Evolutionary conservation across 2,113 vertebrate genomes (phyloP), one percentile per base, ranked within the genome.

Genomic region (Planiliza haematocheilus): DNA sequence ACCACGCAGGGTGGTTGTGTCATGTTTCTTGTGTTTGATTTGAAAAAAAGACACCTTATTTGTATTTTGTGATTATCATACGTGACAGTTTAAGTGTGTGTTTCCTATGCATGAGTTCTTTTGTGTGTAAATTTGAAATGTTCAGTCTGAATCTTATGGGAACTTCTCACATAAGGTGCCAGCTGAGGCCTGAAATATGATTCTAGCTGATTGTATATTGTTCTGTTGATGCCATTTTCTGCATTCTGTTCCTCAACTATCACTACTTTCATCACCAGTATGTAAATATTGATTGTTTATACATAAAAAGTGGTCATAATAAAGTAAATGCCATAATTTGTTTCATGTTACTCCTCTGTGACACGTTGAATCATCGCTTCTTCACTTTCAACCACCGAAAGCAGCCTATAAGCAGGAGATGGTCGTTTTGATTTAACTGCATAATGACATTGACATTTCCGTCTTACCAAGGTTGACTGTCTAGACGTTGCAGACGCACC

Each of bases 271-370:
- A 51, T 77, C 68, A 63, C 61, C 64, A 53, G 38, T 87, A 75
- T 91, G 89, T 91, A 90, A 84, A 91, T 91, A 90, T 73, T 83
- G 58, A 89, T 86, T 62, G 86, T 89, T 91, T 88, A 79, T 90
- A 93, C 74, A 89, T 88, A 73, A 84, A 77, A 83, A 79, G 67
- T 82, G 86, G 64, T 85, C 77, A 82, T 71, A 89, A 83, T 91
- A 88, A 90, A 87, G 52, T 30, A 69, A 85, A 82, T 83, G 75
- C 75, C 70, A 70, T 77, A 63, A 67, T 67, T 84, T 79, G 70
- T 59, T 34, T 79, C 77, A 20, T 1, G 2, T 46, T 64, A 34
- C 17, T 74, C 45, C 55, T 84, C 64, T 68, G 17, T 81, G 53
- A 55, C 13, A 55, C 7, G 4, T 4, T 37, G 18, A 60, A n/a